A percentile compares a stretch with the other conserved stretches of the same genome.
These are phyloP conservation scores for Gryllus bimaculatus DNA, from an alignment of 1,140 invertebrate genomes.

Conservation along the genomic window DNA sequence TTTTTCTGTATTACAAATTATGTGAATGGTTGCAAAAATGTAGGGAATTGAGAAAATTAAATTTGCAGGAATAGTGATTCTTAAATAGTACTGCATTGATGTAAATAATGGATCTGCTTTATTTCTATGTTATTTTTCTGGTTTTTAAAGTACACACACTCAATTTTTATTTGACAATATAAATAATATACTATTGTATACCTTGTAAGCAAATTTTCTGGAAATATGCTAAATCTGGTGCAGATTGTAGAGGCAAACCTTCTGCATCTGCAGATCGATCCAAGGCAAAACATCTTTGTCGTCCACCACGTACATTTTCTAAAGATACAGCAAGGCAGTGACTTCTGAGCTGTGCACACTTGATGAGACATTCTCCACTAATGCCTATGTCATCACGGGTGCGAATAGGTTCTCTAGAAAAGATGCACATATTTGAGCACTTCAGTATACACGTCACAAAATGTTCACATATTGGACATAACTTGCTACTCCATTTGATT, in stretches of 20 bases:
- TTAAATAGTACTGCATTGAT: too few species aligned
- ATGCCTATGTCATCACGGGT: slow-evolving; percentile 35
- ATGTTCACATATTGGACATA: neutral
- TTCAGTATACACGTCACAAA: neutral
- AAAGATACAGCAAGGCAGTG: slow-evolving; percentile 37
- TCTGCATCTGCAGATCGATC: slow-evolving; percentile 34
- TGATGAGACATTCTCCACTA: slow-evolving; percentile 36
- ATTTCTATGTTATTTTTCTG: too few species aligned
- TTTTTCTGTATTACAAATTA: too few species aligned
- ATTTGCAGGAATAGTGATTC: too few species aligned
- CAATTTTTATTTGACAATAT: too few species aligned
- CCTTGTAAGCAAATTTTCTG: slow-evolving; percentile 42
- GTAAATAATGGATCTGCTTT: too few species aligned
- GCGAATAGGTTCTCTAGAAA: slow-evolving; percentile 30
- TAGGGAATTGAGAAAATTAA: neutral
- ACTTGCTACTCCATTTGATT: too few species aligned
- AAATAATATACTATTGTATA: slow-evolving; percentile 19
- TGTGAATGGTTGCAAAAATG: too few species aligned
- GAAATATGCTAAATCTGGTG: slow-evolving; percentile 37
- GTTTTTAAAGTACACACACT: too few species aligned
- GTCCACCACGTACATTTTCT: slow-evolving; percentile 32
- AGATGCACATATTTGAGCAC: too few species aligned
- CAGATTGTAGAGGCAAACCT: slow-evolving; percentile 30
- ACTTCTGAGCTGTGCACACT: slow-evolving; percentile 36
- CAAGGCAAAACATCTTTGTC: slow-evolving; percentile 36